Evolutionary conservation across 2,888 invertebrate species (phyloP).

Genomic region (Rotaria macrura): DNA sequence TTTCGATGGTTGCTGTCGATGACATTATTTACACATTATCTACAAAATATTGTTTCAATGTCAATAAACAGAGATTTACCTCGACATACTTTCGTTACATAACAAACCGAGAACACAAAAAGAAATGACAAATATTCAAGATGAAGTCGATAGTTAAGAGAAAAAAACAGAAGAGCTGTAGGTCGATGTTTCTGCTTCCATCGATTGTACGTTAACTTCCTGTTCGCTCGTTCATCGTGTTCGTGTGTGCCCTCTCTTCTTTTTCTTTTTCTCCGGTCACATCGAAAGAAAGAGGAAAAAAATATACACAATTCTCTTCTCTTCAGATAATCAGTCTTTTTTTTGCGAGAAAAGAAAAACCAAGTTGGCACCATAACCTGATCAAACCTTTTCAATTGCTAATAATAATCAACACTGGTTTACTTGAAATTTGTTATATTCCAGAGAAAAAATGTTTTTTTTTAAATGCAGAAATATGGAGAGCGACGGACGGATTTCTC

Average conservation of each 20-base stretch:
- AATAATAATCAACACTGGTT: neutral
- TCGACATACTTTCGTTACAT: neutral
- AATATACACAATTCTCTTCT: neutral
- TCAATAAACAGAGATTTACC: too few species aligned
- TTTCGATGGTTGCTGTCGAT: neutral
- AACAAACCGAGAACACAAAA: neutral
- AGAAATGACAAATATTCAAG: neutral
- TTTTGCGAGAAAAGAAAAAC: neutral
- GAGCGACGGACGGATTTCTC: neutral
- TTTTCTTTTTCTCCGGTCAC: neutral
- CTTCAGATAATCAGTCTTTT: neutral
- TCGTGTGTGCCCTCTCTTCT: neutral
- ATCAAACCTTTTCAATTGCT: neutral
- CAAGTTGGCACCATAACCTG: neutral
- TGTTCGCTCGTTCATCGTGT: slow-evolving; percentile 5
- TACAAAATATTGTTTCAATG: neutral
- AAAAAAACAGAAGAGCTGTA: neutral
- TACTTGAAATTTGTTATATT: neutral
- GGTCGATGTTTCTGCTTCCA: slow-evolving; percentile 1
- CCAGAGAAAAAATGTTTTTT: neutral
- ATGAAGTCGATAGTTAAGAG: neutral
- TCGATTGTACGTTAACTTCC: neutral
- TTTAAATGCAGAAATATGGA: neutral
- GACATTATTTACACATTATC: slow-evolving; percentile 12
- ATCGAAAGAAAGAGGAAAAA: neutral